A percentile compares a stretch with the other conserved stretches of the same genome.
Conservation (phyloP, 2,888 invertebrate species). For the Aplocera efformata region DNA sequence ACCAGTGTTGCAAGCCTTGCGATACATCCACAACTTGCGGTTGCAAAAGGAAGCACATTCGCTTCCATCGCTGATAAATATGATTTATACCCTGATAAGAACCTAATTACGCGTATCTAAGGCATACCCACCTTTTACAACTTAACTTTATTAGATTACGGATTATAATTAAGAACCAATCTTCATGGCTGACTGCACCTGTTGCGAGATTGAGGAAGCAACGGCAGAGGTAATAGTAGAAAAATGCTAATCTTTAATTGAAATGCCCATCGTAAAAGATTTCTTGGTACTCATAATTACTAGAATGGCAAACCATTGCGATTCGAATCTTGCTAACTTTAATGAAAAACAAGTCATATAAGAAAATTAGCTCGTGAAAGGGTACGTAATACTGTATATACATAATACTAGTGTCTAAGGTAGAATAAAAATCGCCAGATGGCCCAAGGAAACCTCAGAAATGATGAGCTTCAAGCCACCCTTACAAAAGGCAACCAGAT, state of each 20-base stretch:
- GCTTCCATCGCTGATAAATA: slow-evolving; percentile 38
- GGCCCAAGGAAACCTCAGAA: too few relatives aligned
- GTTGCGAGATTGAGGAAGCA: slow-evolving; percentile 13
- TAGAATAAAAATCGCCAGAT: too few relatives aligned
- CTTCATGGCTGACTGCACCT: slow-evolving; percentile 16
- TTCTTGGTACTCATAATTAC: too few relatives aligned
- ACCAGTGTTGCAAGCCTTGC: slow-evolving; percentile 37
- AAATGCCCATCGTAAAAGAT: slow-evolving; percentile 1
- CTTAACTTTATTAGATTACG: slow-evolving; percentile 13
- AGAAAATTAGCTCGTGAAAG: too few relatives aligned
- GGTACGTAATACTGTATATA: too few relatives aligned
- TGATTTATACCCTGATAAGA: slow-evolving; percentile 45
- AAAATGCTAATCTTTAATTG: slow-evolving; percentile 12
- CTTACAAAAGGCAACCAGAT: too few relatives aligned
- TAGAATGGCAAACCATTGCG: too few relatives aligned
- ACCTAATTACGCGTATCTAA: slow-evolving; percentile 36
- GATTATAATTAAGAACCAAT: slow-evolving; percentile 11
- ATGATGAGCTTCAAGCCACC: too few relatives aligned
- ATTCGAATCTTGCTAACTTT: too few relatives aligned
- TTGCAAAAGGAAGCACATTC: slow-evolving; percentile 45
- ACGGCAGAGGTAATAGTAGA: slow-evolving; percentile 11
- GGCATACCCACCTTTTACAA: slow-evolving; percentile 25
- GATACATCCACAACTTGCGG: slow-evolving; percentile 25
- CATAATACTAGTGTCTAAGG: too few relatives aligned
- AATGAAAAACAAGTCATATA: too few relatives aligned